These are phyloP conservation scores for Latrodectus hesperus DNA, from an alignment of 2,888 invertebrate genomes.

Conservation along the genomic window DNA sequence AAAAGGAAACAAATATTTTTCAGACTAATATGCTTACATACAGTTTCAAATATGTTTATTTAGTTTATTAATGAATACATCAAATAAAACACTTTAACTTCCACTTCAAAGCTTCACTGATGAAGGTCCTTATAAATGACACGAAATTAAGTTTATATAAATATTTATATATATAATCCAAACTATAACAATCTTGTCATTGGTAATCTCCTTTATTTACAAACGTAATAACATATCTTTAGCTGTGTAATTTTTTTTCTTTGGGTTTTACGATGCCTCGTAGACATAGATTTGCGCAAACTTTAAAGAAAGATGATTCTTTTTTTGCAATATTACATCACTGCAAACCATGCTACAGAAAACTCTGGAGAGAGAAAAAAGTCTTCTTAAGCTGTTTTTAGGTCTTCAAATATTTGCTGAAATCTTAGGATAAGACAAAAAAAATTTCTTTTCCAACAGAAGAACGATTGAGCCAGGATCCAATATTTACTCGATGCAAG, in stretches of 20 bases:
- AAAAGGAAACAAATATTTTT: no score
- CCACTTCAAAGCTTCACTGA: no score
- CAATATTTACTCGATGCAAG: constrained; percentile 53
- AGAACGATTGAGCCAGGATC: constrained; percentile 24
- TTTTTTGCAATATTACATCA: constrained; percentile 8
- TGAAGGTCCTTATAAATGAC: no score
- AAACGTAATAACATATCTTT: constrained; percentile 3
- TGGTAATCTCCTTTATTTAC: background rate
- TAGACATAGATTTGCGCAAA: constrained; percentile 46
- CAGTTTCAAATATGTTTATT: no score
- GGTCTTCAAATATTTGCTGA: constrained; percentile 64
- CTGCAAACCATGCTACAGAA: constrained; percentile 15
- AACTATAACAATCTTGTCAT: background rate
- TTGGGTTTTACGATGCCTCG: constrained; percentile 14
- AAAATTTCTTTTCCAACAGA: constrained; percentile 10
- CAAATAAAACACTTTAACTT: no score
- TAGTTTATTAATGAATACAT: no score
- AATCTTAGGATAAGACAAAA: constrained; percentile 31
- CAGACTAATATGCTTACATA: no score
- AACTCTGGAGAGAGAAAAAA: constrained; percentile 25
- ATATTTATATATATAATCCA: no score
- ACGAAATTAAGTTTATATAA: no score
- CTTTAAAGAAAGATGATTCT: constrained; percentile 16
- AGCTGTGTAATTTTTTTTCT: background rate
- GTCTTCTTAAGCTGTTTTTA: constrained; percentile 43